Evolutionary conservation across 2,113 vertebrate genomes (phyloP).

Genomic region (Psittacula cyanocephala): DNA sequence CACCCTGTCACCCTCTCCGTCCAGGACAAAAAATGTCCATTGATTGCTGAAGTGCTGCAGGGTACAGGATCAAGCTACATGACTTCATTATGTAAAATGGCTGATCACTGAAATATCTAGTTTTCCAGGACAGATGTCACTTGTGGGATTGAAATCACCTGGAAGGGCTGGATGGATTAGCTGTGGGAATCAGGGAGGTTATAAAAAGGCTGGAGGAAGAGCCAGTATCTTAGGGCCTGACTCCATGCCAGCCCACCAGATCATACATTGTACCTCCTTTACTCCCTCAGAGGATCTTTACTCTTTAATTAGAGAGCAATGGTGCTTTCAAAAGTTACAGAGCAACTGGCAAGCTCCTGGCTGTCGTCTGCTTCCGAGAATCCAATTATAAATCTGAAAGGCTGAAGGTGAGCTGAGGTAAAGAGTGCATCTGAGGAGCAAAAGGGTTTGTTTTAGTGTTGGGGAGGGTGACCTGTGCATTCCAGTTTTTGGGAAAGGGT

Average conservation of each 20-base stretch:
- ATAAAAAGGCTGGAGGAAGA: neutral
- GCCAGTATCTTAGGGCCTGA: neutral
- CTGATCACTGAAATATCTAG: neutral
- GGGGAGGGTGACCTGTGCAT: neutral
- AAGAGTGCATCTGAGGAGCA: neutral
- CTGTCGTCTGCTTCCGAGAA: neutral
- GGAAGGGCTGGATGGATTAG: neutral
- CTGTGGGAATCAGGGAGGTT: neutral
- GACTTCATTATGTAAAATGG: accelerated
- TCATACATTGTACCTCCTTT: neutral
- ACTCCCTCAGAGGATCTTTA: neutral
- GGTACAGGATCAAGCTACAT: neutral
- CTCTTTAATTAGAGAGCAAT: neutral
- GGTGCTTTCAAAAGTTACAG: neutral
- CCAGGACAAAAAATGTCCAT: neutral
- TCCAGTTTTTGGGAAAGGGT: neutral
- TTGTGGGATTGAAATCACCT: neutral
- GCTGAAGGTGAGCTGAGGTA: neutral
- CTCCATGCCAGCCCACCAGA: neutral
- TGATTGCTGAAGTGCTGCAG: neutral
- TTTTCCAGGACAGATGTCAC: neutral
- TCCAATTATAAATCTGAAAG: neutral
- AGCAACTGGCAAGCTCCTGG: neutral
- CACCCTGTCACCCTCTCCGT: neutral
- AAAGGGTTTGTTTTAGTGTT: neutral